Base-by-base conservation (phyloP, 2,888 invertebrate species). In the Cactoblastis cactorum region DNA sequence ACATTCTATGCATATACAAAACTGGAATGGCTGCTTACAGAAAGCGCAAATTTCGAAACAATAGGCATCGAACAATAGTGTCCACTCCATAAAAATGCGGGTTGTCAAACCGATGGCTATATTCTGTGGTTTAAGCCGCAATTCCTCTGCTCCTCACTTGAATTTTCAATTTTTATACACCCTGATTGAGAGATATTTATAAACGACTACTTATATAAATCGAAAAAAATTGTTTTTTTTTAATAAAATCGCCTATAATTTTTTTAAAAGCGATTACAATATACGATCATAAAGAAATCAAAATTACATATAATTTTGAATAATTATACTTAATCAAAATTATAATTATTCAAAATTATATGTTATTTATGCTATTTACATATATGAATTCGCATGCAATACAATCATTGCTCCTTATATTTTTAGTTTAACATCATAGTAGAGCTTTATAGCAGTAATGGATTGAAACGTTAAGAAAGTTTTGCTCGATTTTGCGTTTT, bases 51-150 rank as follows among this genome's bases (percentile, higher is more conserved):
- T 43, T 43, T 43, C 6, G 15, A 43, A 28, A 43, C 43, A 43
- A 43, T 43, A 28, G 43, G 9, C 43, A 1, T 17, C 28, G 28
- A 43, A 43, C 43, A 43, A 43, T 28, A 28, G 43, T 43, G 43
- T 43, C 43, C 43, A 32, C 43, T 43, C 43, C 43, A 43, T 43
- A 28, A 28, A 43, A 43, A 43, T 43, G 17, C 43, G 43, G 43
- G 43, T 28, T 43, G 32, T 28, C 32, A 28, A 37, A 15, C 37
- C 37, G 17, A 37, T 9, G 43, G 43, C 43, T 43, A 24, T 28
- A 43, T 37, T 37, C 37, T 37, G 37, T 37, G 37, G 37, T 37
- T 37, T 37, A 37, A 37, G 37, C 8, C 11, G 11, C 2, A 37
- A 11, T 15, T 37, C 37, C 37, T 17, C 37, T 9, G 17, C 15